Evolutionary conservation across 1,140 invertebrate species (phyloP), one percentile per base, ranked within the genome.

Genomic region (Zaprionus kolodkinae): DNA sequence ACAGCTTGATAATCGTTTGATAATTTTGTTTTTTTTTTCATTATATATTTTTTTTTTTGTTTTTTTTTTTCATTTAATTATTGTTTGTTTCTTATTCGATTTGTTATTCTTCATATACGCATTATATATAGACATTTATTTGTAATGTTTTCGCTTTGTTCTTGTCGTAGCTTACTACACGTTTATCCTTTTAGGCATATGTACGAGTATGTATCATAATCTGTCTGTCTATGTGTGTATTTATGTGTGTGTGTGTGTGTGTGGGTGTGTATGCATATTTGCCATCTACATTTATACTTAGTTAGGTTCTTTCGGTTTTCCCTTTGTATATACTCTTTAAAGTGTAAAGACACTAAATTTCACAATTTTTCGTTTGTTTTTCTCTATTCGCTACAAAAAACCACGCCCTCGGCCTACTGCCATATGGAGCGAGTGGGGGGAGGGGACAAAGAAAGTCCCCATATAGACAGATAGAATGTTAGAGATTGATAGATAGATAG

Each of bases 101-200:
- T 59, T 71, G 60, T 77, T 77, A 64, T 73, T 81, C 74, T 85
- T 70, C 84, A 85, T 88, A 88, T 86, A 88, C 83, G 48, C 66
- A 65, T 36, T 59, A 74, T 81, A 81, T 80, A 84, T 87, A 87
- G 84, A 87, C 84, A 88, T 88, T 88, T 85, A 88, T 81, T 84
- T 89, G 74, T 88, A 78, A 81, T 78, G 63, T 70, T 89, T 80
- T 87, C 78, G 30, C 30, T 56, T 72, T 59, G 21, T 72, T 56
- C 13, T 77, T 98, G 93, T 98, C 97, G 77, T 98, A 98, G 98
- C 99, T 98, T 81, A 91, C 86, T 91, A 89, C 71, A 89, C 78
- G 81, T 85, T 84, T 85, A 88, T 90, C 86, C 84, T 87, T 87
- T 88, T 84, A 87, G 84, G 84, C 84, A 78, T 84, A 87, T 80